Evolutionary conservation across 2,888 invertebrate genomes (phyloP), one percentile per base, ranked within the genome.

Genomic region (Strigamia maritima): DNA sequence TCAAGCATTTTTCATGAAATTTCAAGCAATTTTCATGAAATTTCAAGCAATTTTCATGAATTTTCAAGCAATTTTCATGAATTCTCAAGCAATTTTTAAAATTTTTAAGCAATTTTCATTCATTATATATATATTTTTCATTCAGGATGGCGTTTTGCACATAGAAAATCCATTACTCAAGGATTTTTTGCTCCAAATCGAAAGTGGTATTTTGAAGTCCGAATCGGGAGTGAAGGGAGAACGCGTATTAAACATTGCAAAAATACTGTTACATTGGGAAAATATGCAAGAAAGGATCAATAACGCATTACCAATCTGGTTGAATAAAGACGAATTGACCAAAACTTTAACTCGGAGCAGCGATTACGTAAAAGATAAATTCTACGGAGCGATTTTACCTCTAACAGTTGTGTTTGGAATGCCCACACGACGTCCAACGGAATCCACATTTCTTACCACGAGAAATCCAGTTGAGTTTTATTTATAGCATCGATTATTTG

Each of bases 361-460:
- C n/a, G 54, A 19, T 77, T 77, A 65, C 70, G 79, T 80, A 16
- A 49, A 80, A n/a, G 76, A 14, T n/a, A 31, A 76, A 16, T 74
- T 19, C 1, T 80, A 88, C 83, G 95, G 94, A 1, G 94, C 93
- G 0, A 94, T 95, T 80, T 84, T 95, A 81, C 95, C 95, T 0
- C 83, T 87, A 81, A 85, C 89, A 60, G 84, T 88, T 0, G 84
- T 87, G 24, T 86, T 88, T 14, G 99, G 99, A 0, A 99, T 99
- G 0, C 89, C 99, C 35, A 99, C 99, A 0, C 89, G 99, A 79
- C 89, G 99, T 81, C 97, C 98, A 2, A 96, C 97, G 81, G 99
- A 99, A 86, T 91, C 94, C 0, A 97, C 98, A 0, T 99, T 99
- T 99, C 94, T 99, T 92, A 99, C 99, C 0, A 98, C 98, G 0